Base-by-base conservation (phyloP, 2,113 vertebrate genomes). In the Ammodytes dubius region DNA sequence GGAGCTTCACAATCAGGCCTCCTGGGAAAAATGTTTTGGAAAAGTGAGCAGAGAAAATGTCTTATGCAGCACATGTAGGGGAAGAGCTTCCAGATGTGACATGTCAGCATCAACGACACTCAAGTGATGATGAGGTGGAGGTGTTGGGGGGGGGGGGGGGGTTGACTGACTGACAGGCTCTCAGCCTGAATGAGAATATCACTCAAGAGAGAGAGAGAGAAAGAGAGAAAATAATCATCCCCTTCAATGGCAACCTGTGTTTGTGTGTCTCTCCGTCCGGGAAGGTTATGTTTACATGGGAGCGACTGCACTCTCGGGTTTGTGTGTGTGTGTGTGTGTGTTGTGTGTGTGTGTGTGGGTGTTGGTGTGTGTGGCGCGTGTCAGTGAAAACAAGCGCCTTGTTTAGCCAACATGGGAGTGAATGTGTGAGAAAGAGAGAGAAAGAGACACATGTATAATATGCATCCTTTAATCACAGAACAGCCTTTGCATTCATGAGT, bases 81-180 rank as follows among this genome's bases (percentile, higher is more conserved):
- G 89, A 92, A 94, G 89, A 88, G 93, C 82, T 93, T 93, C 94
- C 94, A 93, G 94, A 94, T 94, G 93, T 91, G 90, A 89, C 75
- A 74, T 89, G 90, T 94, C 90, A 92, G 88, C 87, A 74, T 93
- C 86, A 85, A 89, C 82, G 89, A 85, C 91, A 84, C 81, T 86
- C 82, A 77, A 27, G 27, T 27, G 27, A 0, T 64, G 86, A 86
- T n/a, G 77, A 70, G 65, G 70, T 49, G 74, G 56, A 54, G 75
- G 81, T 70, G 77, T 42, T 27, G 12, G 9, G 5, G 50, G 12
- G 49, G 4, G 6, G 13, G 15, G 35, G 76, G 42, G 43, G 65
- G 52, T 17, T 57, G 43, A 69, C 43, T 87, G 90, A 92, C 59
- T 90, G 92, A 90, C 84, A 52, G 80, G 70, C 67, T 82, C 87